Base-by-base conservation (phyloP, 2,888 invertebrate species). In the Nomada lathburiana region DNA sequence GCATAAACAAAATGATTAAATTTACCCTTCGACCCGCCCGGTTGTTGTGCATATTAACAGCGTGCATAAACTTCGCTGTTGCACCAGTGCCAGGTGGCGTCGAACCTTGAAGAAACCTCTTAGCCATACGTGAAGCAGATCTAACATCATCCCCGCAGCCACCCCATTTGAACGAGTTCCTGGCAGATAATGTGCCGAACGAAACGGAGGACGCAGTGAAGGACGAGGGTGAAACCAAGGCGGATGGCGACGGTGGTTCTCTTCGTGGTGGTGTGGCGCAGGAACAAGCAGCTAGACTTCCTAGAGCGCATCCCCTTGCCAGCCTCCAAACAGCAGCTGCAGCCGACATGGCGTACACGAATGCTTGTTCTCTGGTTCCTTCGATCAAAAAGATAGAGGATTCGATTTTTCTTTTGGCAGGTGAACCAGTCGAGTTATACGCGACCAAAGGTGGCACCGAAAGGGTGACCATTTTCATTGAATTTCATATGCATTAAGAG, bases 311-410 rank as follows among this genome's bases (percentile, higher is more conserved):
- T 47, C 97, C 97, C 82, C 97, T 95, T 9, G 97, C 96, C 88
- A 98, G 95, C 20, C 97, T 95, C 95, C 97, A 97, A 69, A 97
- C 95, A 63, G 98, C 94, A 23, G 97, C 96, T 1, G 98, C 97
- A 0, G 97, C 96, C 26, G 97, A 96, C 93, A 98, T 95, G 3
- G 97, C 97, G 94, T 97, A 97, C 36, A 97, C 97, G 93, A 97
- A 97, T 0, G 97, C 97, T 93, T 98, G 98, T 93, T 98, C 98
- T 81, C 97, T 95, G 20, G 98, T 98, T 69, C 97, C 98, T 98
- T 36, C 7, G n/a, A 53, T 70, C 5, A 36, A 29, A 69, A 52
- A 13, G 13, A 52, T 4, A 11, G 10, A 11, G 16, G 47, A 42
- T 4, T 23, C 20, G 42, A 65, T 29, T 0, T 52, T 52, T 36